Percentiles rank a stretch among this genome's conserved stretches.
These are phyloP conservation scores for Tachuris rubrigastra DNA, from an alignment of 2,113 vertebrate species.

Conservation along the genomic window DNA sequence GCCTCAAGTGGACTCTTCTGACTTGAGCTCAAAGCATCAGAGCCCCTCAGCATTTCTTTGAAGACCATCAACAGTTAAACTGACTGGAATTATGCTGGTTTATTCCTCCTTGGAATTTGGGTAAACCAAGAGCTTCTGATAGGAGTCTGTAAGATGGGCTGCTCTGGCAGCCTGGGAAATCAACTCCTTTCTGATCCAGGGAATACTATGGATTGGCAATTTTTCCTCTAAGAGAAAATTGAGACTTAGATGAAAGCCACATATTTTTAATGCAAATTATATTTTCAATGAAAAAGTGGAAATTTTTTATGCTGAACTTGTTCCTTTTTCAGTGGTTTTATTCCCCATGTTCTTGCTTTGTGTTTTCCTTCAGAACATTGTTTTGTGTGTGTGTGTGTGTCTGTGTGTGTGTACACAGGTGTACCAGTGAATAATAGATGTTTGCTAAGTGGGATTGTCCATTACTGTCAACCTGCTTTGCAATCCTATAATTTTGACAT, in stretches of 20 bases:
- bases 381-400: neutral
- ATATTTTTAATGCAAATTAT: neutral
- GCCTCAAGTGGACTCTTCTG: neutral
- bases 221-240: neutral
- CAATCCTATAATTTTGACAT: neutral
- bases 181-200: neutral
- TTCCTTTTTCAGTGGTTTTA: neutral
- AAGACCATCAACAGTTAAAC: neutral
- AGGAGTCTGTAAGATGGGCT: neutral
- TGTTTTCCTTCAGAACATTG: neutral
- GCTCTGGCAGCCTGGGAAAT: neutral
- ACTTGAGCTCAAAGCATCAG: neutral
- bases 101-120: neutral
- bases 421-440: neutral
- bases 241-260: neutral
- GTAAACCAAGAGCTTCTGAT: neutral
- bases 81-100: neutral
- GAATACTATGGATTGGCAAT: neutral
- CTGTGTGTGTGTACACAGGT: fast-evolving
- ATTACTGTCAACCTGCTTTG: neutral
- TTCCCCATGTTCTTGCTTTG: neutral
- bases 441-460: neutral
- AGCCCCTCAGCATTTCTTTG: neutral
- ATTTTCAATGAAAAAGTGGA: neutral
- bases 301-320: neutral